Evolutionary conservation across 2,888 invertebrate species (phyloP).

Genomic region (Amaurobius ferox): DNA sequence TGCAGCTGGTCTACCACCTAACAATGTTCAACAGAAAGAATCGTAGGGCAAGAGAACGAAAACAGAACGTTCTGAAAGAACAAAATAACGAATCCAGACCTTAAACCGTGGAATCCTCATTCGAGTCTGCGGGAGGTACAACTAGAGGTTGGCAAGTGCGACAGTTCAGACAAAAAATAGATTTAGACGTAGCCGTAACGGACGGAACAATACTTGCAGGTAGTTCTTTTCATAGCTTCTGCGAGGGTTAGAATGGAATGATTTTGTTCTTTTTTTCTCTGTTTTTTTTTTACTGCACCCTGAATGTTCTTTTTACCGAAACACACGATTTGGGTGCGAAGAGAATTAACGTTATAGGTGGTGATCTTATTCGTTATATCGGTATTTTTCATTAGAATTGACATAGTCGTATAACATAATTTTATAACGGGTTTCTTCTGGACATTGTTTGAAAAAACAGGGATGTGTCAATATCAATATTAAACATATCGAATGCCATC

Average conservation of each 20-base stretch:
- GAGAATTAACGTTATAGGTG: too few species aligned
- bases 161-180: not conserved
- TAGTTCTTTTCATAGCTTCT: conserved; percentile 9
- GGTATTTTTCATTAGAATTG: too few species aligned
- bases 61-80: not conserved
- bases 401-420: too few species aligned
- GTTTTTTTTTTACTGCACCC: too few species aligned
- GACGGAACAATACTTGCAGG: not conserved
- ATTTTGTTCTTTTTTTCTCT: too few species aligned
- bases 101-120: not conserved
- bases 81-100: conserved; percentile 7
- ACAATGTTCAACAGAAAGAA: not conserved
- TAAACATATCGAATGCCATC: too few species aligned
- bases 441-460: too few species aligned
- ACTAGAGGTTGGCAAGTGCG: not conserved
- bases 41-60: not conserved
- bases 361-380: too few species aligned
- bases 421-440: too few species aligned
- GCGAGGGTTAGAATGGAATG: not conserved
- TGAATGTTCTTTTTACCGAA: too few species aligned
- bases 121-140: conserved; percentile 9
- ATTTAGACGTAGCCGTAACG: not conserved
- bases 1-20: not conserved
- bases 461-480: too few species aligned
- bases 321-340: too few species aligned